A percentile compares a stretch with the other conserved stretches of the same genome.
These are phyloP conservation scores for Temnothorax unifasciatus DNA, from an alignment of 2,888 invertebrate species.

Conservation along the genomic window DNA sequence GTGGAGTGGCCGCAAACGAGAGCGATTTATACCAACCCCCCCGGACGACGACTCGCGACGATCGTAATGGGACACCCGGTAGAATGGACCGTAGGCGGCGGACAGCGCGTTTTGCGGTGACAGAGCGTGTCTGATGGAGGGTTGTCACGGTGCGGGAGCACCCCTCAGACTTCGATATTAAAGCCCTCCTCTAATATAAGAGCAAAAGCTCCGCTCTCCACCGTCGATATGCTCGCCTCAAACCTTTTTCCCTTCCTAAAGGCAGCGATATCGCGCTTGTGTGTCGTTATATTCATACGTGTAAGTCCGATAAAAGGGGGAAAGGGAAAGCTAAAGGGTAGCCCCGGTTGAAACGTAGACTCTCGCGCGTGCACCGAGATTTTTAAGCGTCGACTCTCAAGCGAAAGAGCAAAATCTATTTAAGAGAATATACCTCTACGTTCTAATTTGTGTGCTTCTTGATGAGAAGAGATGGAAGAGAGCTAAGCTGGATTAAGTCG, in stretches of 20 bases:
- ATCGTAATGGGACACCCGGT: slow-evolving; percentile 77
- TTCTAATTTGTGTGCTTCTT: slow-evolving; percentile 45
- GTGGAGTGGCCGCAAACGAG: slow-evolving; percentile 48
- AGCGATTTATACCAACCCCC: slow-evolving; percentile 60
- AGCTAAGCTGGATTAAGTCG: slow-evolving; percentile 45
- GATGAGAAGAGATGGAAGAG: slow-evolving; percentile 18
- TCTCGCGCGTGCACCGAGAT: slow-evolving; percentile 2
- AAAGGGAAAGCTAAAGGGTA: slow-evolving; percentile 28
- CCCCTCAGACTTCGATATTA: slow-evolving; percentile 84
- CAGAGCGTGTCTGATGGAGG: slow-evolving; percentile 86
- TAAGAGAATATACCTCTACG: slow-evolving; percentile 26
- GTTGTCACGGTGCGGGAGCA: slow-evolving; percentile 84
- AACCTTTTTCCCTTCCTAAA: slow-evolving; percentile 69
- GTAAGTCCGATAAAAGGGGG: slow-evolving; percentile 27
- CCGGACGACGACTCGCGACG: slow-evolving; percentile 66
- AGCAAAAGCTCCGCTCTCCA: slow-evolving; percentile 79
- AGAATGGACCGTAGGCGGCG: slow-evolving; percentile 76
- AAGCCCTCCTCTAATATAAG: slow-evolving; percentile 84
- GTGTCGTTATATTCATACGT: slow-evolving; percentile 53
- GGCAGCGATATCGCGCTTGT: slow-evolving; percentile 43
- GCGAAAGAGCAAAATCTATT: slow-evolving; percentile 5
- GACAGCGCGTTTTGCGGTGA: slow-evolving; percentile 84
- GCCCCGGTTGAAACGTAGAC: neutral
- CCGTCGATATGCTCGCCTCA: slow-evolving; percentile 76
- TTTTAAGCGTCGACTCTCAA: slow-evolving; percentile 29